Base-by-base conservation (phyloP, 2,888 invertebrate species). In the Ectemnius cavifrons region DNA sequence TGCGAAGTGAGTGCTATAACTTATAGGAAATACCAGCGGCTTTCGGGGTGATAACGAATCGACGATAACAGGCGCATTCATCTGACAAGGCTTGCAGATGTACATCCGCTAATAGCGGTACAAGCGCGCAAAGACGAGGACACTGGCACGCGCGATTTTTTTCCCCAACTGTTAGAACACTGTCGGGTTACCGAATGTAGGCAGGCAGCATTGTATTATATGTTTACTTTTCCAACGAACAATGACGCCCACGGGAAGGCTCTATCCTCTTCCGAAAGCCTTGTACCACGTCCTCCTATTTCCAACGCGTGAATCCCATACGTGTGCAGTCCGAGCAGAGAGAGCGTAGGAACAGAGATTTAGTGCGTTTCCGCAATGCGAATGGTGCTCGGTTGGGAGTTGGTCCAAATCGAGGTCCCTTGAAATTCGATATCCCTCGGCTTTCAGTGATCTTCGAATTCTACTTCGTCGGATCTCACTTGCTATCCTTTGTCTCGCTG, bases 221-320 rank as follows among this genome's bases (percentile, higher is more conserved):
- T 64, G 58, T 47, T 61, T 60, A 62, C 62, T 67, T 67, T 74
- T 3, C 16, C 57, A 59, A 37, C 23, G 59, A 45, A 74, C 74
- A 74, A 74, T 74, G 74, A 74, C 74, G 74, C 74, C 74, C 63
- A 74, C 74, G 52, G 28, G 57, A 6, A 23, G 47, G 18, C 56
- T 13, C 27, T n/a, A 57, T 73, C 65, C 65, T 65, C 66, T 47
- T n/a, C 47, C 20, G 66, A 71, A 45, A 63, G 58, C 49, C 71
- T 68, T 58, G 64, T 65, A 47, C 68, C 37, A 62, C 65, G 63
- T 71, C 49, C 47, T 70, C 56, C 20, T 46, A 49, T 52, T 58
- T 49, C 52, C 63, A 27, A 4, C n/a, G 52, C 59, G 52, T 16
- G 11, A 52, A 66, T 73, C 58, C 37, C 70, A 63, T 70, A 52